Base-by-base conservation (phyloP, 2,797 vertebrate species). In the Scomberomorus guttatus region DNA sequence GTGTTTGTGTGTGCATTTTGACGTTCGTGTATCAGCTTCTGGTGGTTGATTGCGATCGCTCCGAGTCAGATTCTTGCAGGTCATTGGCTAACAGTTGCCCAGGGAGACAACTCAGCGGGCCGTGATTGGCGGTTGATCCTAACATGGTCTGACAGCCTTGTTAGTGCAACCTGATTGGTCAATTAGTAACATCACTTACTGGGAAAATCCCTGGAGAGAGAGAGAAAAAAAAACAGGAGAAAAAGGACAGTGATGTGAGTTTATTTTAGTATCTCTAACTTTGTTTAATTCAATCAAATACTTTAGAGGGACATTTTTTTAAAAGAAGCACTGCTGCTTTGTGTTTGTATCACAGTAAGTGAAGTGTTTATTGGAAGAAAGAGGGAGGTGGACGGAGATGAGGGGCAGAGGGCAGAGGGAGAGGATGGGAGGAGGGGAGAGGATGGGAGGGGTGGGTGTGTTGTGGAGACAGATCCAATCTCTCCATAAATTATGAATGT, bases 111-210 rank as follows among this genome's bases (percentile, higher is more conserved):
- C 78, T 89, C 89, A 91, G 88, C 80, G 5, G 77, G 82, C 90
- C 56, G 29, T 77, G 85, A 93, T 93, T 93, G 93, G 92, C 61
- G n/a, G 59, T 73, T 93, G 93, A 94, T 85, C 66, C 87, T 94
- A 94, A 94, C 80, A 18, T 20, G 55, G 76, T 90, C 86, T 92
- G 93, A 94, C 93, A 92, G 91, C 84, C 88, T 91, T 91, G 90
- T 94, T 93, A 94, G 93, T 94, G 93, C 93, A 92, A 94, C 92
- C 92, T 94, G 93, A 94, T 94, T 94, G 93, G 92, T 93, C 93
- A 93, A 92, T 94, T 94, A 94, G 91, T 90, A 89, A 90, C 91
- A 92, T 92, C 89, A 87, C 89, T 93, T 86, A 77, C 82, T 74
- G 84, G 27, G 24, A 82, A 50, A 83, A 81, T 89, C 90, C 80